Percentiles rank a stretch among this genome's conserved stretches.
Conservation (phyloP, 1,140 invertebrate species). For the Gryllus bimaculatus region DNA sequence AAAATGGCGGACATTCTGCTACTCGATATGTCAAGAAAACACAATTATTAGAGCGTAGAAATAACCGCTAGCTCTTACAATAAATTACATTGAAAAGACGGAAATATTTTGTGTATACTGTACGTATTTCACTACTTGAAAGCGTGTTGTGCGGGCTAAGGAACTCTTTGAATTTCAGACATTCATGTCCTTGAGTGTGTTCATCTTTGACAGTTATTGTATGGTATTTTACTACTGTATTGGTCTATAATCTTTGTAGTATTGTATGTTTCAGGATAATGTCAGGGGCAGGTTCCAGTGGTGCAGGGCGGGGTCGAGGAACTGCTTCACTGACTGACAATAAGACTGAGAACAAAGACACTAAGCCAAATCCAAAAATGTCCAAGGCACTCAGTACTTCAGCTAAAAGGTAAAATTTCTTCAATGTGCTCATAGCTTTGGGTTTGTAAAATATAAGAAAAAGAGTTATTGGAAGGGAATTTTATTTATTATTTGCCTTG, state of each 20-base stretch:
- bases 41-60: not conserved
- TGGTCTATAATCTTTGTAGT: no score
- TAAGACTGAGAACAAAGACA: conserved; percentile 69
- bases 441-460: not conserved
- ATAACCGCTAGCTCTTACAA: not conserved
- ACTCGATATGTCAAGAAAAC: not conserved
- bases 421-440: not conserved
- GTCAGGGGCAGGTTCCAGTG: conserved; percentile 48
- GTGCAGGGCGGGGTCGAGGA: conserved; percentile 46
- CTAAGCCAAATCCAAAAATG: conserved; percentile 85
- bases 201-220: not conserved
- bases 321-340: conserved; percentile 47
- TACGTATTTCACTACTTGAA: not conserved
- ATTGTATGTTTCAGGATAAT: conserved; percentile 20
- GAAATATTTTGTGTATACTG: not conserved
- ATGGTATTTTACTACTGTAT: not conserved
- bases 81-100: not conserved
- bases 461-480: not conserved
- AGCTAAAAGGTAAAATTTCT: conserved; percentile 57
- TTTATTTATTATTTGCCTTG: not conserved
- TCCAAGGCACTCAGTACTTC: conserved; percentile 88
- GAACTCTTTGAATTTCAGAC: not conserved
- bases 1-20: conserved; percentile 12
- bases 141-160: not conserved
- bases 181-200: conserved; percentile 2